Base-by-base conservation (phyloP, 2,888 invertebrate genomes). In the Erebia palarica region DNA sequence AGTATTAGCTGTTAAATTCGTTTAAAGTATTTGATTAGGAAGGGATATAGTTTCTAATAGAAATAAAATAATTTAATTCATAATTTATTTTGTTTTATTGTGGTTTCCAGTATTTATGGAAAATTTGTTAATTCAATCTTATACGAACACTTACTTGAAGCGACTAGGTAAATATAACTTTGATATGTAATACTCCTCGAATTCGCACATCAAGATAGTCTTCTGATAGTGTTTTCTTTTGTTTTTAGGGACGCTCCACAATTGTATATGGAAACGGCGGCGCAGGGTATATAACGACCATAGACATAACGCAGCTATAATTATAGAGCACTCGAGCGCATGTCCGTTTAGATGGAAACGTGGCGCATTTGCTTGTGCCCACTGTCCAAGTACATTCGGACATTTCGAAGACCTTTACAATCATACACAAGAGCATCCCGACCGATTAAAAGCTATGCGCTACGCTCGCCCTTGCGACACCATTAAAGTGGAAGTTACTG, bases 321-420 rank as follows among this genome's bases (percentile, higher is more conserved):
- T 92, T 69, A 80, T 92, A 71, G 87, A 90, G 79, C 88, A 81
- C 79, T 91, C 92, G 51, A 92, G 90, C 80, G 86, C 82, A 44
- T 86, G 86, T 72, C 92, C 92, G 0, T 93, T 93, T 79, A 84
- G 91, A 73, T 91, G 90, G 90, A 85, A 83, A 55, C 81, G 88
- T 10, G 91, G 92, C 0, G 76, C 82, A 3, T 93, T 90, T 75
- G 81, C 82, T 49, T 93, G 92, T 74, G 89, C 86, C 1, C 87
- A 81, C 76, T 93, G 92, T 72, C 78, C 88, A 0, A 78, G 80
- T 51, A 80, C 84, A 0, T 92, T 88, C 67, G 88, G 85, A 1
- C 88, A 91, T 74, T 86, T 91, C 69, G 80, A 75, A 44, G 83
- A 81, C 3, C 75, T 92, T n/a, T 84, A 82, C 66, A 78, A 78